A percentile compares a stretch with the other conserved stretches of the same genome.
phyloP scores from a whole-genome alignment of 1,140 invertebrate species.

The Thaumetopoea pityocampa region DNA sequence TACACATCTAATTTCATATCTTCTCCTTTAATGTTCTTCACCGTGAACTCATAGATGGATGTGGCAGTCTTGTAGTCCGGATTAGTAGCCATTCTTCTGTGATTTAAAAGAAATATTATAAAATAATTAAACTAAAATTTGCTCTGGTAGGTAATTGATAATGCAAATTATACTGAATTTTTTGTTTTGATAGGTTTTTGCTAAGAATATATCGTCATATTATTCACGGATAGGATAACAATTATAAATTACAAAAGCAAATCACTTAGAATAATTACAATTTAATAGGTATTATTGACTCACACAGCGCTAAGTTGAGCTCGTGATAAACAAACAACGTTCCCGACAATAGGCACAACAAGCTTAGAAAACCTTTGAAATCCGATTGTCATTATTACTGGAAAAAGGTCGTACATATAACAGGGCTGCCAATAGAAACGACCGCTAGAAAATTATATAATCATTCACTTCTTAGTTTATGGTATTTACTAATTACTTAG shows the following conservation, averaged over 20 bases:
- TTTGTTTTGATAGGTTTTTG: too few relatives aligned
- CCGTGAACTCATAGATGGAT: slow-evolving; percentile 87
- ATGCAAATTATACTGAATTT: too few relatives aligned
- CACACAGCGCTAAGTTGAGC: slow-evolving; percentile 49
- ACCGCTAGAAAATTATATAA: too few relatives aligned
- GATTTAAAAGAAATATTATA: slow-evolving; percentile 23
- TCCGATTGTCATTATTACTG: slow-evolving; percentile 47
- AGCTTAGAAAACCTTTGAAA: slow-evolving; percentile 43
- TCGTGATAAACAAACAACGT: slow-evolving; percentile 44
- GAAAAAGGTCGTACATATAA: slow-evolving; percentile 1
- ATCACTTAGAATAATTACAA: neutral
- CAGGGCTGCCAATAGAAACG: neutral
- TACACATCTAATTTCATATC: slow-evolving; percentile 85
- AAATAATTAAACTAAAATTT: slow-evolving; percentile 5
- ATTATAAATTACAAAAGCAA: neutral
- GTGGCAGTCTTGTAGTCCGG: slow-evolving; percentile 76
- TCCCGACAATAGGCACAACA: slow-evolving; percentile 41
- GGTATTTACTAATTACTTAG: too few relatives aligned
- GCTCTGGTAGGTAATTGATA: too few relatives aligned
- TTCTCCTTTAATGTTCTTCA: slow-evolving; percentile 85
- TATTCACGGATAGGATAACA: slow-evolving; percentile 14
- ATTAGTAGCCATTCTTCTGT: slow-evolving; percentile 57
- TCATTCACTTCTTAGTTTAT: too few relatives aligned
- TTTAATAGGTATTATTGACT: slow-evolving; percentile 21
- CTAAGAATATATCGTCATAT: too few relatives aligned